Evolutionary conservation across 2,888 invertebrate genomes (phyloP).

Genomic region (Rhopalosiphum nymphaeae): DNA sequence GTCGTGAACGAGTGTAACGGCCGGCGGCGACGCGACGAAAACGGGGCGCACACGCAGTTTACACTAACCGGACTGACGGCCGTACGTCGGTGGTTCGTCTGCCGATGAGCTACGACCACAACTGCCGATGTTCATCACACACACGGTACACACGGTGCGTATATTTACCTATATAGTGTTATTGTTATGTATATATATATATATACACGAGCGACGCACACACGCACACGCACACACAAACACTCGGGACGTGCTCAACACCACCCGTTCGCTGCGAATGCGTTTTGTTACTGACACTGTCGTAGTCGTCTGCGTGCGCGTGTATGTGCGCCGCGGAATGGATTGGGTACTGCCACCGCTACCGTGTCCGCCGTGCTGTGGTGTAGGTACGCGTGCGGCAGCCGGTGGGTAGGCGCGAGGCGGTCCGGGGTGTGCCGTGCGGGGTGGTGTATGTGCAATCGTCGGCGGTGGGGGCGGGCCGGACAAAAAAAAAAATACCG

Average conservation of each 20-base stretch:
- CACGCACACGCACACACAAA: background rate
- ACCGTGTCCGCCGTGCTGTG: background rate
- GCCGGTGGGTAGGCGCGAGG: background rate
- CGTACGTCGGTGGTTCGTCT: background rate
- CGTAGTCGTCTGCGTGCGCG: background rate
- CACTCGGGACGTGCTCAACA: background rate
- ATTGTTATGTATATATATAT: background rate
- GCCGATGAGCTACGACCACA: background rate
- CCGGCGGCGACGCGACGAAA: background rate
- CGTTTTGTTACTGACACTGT: background rate
- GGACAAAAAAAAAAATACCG: too few relatives aligned
- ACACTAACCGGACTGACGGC: background rate
- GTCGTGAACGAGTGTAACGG: background rate
- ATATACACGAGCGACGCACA: background rate
- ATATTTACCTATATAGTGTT: background rate
- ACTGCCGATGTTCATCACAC: background rate
- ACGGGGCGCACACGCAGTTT: slow-evolving; percentile 1
- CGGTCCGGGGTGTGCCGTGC: background rate
- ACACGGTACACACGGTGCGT: background rate
- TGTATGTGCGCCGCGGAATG: slow-evolving; percentile 21
- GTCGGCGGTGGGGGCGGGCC: background rate
- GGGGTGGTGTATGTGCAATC: background rate
- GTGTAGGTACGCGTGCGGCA: background rate
- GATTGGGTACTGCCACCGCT: background rate
- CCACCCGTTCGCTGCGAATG: slow-evolving; percentile 27